Base-by-base conservation (phyloP, 1,140 invertebrate species). In the Chrysoperla carnea region DNA sequence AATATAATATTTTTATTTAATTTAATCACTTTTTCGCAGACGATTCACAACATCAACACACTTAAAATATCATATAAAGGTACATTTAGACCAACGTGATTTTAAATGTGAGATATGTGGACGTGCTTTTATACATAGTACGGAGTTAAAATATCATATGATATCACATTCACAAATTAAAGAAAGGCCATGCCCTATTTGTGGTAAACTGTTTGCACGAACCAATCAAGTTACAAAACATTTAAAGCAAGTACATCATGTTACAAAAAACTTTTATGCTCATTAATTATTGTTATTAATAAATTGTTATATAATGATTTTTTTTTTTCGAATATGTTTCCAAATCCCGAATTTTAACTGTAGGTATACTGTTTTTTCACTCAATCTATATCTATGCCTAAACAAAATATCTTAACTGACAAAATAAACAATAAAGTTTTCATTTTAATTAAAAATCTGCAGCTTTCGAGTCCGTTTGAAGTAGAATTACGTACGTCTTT, bases 31-130 rank as follows among this genome's bases (percentile, higher is more conserved):
- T 41, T 11, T 12, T 9, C 23, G 28, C 41, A 23, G 38, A 41
- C 8, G 44, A 33, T 41, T 39, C 37, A 38, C 44, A 15, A 39
- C 14, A 39, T 11, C 14, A 39, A 39, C 27, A 6, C 37, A 33
- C 6, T 33, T 33, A 12, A 33, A 33, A 33, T 33, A 33, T 6
- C 31, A 33, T 12, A 33, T 12, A 9, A 33, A 33, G n/a, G 31
- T 33, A 33, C 31, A 33, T 33, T 33, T 33, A 12, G 31, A 33
- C n/a, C 31, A 33, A 33, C 31, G 31, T 33, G 31, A 33, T 12
- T 33, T 11, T 12, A 33, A 33, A 33, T 33, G 31, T 33, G n/a
- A 33, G 4, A 33, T 33, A 11, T 33, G 31, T 33, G 31, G 31
- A 9, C 8, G n/a, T 2, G n/a, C 8, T 4, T 33, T 33, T 33